A percentile compares a stretch with the other conserved stretches of the same genome.
These are phyloP conservation scores for Euzophera pinguis DNA, from an alignment of 2,888 invertebrate genomes.

Conservation along the genomic window DNA sequence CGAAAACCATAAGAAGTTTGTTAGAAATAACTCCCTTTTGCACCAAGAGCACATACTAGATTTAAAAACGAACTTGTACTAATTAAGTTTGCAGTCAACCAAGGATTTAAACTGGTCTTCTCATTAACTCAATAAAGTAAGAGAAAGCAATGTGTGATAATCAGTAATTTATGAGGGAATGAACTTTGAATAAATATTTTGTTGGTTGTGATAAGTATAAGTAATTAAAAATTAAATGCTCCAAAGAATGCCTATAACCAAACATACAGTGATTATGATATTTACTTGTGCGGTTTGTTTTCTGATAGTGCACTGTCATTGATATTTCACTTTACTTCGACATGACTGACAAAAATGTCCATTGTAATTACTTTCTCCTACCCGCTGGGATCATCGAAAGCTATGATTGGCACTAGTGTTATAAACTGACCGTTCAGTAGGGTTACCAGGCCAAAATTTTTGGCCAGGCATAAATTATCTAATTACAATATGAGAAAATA, in stretches of 20 bases:
- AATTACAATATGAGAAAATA: background rate
- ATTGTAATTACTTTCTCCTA: slow-evolving; percentile 44
- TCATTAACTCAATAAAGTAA: no score
- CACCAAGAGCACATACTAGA: no score
- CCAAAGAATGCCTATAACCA: background rate
- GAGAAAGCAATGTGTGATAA: no score
- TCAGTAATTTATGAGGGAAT: no score
- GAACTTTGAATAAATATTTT: no score
- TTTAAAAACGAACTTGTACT: no score
- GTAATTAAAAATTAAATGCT: no score
- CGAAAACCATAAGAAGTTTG: no score
- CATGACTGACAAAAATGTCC: slow-evolving; percentile 23
- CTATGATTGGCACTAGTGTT: slow-evolving; percentile 40
- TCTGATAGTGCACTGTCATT: slow-evolving; percentile 27
- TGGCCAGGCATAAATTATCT: background rate
- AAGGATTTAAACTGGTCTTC: no score
- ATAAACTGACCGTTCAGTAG: slow-evolving; percentile 23
- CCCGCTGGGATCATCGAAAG: slow-evolving; percentile 25
- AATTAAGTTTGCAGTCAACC: no score
- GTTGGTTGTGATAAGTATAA: no score
- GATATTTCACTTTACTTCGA: slow-evolving; percentile 24
- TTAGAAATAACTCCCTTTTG: no score
- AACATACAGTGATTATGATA: background rate
- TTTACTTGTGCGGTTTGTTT: slow-evolving; percentile 1
- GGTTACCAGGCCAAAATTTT: background rate